phyloP scores from a whole-genome alignment of 2,797 vertebrate genomes.

The Taeniopygia guttata region DNA sequence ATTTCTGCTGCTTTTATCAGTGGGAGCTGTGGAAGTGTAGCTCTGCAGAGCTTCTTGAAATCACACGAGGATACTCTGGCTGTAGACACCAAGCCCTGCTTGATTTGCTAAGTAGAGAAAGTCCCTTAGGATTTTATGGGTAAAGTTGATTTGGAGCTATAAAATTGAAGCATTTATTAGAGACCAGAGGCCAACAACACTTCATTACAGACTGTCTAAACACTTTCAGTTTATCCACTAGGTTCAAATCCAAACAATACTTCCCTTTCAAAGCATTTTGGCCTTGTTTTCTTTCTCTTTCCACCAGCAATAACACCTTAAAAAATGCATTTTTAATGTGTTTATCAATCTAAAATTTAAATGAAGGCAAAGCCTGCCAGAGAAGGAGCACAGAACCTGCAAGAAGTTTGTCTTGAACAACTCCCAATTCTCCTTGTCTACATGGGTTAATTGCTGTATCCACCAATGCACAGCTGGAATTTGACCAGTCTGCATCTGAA shows the following conservation, averaged over 20 bases:
- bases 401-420: background rate
- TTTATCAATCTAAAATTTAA: conserved; percentile 22
- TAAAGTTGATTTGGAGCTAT: conserved; percentile 55
- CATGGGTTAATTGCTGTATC: background rate
- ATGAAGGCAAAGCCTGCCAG: background rate
- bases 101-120: conserved; percentile 51
- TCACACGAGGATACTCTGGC: background rate
- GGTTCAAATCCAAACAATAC: background rate
- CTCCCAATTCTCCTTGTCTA: background rate
- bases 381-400: background rate
- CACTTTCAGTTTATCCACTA: conserved; percentile 10
- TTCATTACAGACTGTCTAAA: conserved; percentile 48
- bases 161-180: conserved; percentile 56
- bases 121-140: conserved; percentile 48
- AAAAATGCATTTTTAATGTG: background rate
- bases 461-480: conserved; percentile 8
- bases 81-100: background rate
- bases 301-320: background rate
- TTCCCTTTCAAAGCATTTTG: conserved; percentile 7
- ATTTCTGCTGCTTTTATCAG: background rate
- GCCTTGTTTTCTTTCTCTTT: background rate
- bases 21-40: background rate
- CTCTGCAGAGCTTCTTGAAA: background rate
- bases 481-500: background rate
- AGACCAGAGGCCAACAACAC: conserved; percentile 46